Percentiles rank a stretch among this genome's conserved stretches.
phyloP scores from a whole-genome alignment of 2,888 invertebrate species.

The Phortica magna region DNA sequence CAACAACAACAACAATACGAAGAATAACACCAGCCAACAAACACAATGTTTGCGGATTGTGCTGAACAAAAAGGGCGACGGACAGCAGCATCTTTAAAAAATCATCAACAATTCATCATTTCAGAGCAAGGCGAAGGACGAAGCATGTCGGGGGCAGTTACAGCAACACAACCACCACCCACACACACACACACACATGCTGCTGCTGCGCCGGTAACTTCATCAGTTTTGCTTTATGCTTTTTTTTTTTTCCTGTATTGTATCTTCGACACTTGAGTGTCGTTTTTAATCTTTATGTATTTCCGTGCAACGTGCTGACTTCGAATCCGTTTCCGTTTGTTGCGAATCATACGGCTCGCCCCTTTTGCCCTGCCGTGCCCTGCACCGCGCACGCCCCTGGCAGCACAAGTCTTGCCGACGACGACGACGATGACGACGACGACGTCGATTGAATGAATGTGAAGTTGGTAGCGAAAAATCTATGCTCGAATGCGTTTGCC shows the following conservation, averaged over 20 bases:
- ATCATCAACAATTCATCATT: conserved; percentile 77
- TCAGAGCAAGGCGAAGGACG: conserved; percentile 37
- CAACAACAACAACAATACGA: no score
- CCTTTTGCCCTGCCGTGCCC: no score
- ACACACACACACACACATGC: conserved; percentile 15
- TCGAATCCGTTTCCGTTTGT: conserved; percentile 15
- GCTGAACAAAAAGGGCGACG: conserved; percentile 14
- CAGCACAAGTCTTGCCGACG: no score
- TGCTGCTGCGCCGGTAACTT: background rate
- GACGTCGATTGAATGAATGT: no score
- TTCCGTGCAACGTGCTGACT: conserved; percentile 50
- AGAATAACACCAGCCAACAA: conserved; percentile 29
- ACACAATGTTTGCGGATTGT: conserved; percentile 12
- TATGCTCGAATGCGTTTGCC: conserved; percentile 51
- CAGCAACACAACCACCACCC: conserved; percentile 39
- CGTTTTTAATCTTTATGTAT: conserved; percentile 68
- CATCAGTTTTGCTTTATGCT: background rate
- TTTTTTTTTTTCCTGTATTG: background rate
- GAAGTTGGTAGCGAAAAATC: conserved; percentile 38
- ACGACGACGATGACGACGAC: no score
- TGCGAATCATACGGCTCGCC: background rate
- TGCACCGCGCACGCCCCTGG: no score
- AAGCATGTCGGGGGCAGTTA: conserved; percentile 55
- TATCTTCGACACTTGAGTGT: conserved; percentile 63
- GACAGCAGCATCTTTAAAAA: conserved; percentile 73